Evolutionary conservation across 2,113 vertebrate genomes (phyloP), one percentile per base, ranked within the genome.

Genomic region (Coptodon rendalli): DNA sequence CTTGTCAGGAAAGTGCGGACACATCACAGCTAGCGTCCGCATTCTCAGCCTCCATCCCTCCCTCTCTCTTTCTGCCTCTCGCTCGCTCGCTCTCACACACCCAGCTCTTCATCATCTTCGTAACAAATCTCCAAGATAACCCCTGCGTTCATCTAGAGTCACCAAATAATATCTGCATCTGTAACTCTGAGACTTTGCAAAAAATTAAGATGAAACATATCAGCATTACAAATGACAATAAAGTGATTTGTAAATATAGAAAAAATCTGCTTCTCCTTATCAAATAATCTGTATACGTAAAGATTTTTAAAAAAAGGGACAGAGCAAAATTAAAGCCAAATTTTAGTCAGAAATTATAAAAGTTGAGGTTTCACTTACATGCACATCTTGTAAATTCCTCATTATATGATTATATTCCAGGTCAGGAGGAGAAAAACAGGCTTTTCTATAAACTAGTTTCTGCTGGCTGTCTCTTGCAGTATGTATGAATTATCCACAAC

Each of bases 21-120:
- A 95, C 94, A 96, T 95, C 94, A 92, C 93, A 96, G 94, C 86
- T 93, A 91, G 87, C 83, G 81, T 93, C 94, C 61, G 93, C 95
- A 95, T 95, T 95, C 94, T 92, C 91, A 83, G 16, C 91, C 93
- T 91, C 95, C 87, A 81, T 89, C 88, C 82, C 78, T 92, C 87
- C 61, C 43, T 73, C 31, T 36, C 88, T 38, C 76, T 50, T 16
- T 43, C 82, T 7, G 24, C 53, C 81, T 1, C 87, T 71, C 61
- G 86, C 76, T 59, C 71, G 86, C 76, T 80, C 45, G 7, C 66
- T 45, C 66, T 50, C 71, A 81, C 81, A 81, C 52, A 80, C 56
- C 68, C 53, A 73, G 36, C 79, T 87, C 81, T 84, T 61, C 89
- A 50, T 56, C 90, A 84, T 87, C 86, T 38, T 52, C 14, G 13